Evolutionary conservation across 2,113 vertebrate genomes (phyloP).

Genomic region (Proteles cristata): DNA sequence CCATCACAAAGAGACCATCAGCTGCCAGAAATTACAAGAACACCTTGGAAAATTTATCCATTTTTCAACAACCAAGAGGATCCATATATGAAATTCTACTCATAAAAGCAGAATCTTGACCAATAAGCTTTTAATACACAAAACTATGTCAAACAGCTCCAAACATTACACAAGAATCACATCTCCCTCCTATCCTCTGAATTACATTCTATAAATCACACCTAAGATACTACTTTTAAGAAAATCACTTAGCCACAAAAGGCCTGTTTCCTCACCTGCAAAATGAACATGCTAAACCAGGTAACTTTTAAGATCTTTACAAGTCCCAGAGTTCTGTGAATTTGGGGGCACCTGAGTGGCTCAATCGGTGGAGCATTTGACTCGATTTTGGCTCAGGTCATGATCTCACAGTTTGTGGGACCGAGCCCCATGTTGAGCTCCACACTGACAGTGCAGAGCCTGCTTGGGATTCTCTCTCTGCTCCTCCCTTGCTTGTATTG

Average conservation of each 20-base stretch:
- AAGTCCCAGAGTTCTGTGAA: conserved; percentile 7
- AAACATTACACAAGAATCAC: background rate
- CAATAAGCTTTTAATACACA: background rate
- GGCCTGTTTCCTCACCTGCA: background rate
- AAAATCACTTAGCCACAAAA: background rate
- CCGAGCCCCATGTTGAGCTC: no score
- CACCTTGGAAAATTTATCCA: background rate
- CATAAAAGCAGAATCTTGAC: conserved; percentile 9
- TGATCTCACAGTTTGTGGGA: no score
- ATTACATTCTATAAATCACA: background rate
- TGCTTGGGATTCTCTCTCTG: no score
- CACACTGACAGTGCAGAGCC: no score
- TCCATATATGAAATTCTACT: background rate
- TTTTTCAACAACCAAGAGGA: conserved; percentile 28
- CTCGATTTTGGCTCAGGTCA: no score
- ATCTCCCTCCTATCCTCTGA: background rate
- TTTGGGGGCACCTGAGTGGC: background rate
- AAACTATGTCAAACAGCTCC: background rate
- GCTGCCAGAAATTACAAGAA: background rate
- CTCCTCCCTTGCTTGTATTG: no score
- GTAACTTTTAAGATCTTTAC: background rate
- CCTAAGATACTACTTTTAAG: background rate
- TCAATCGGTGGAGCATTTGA: no score
- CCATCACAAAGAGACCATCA: conserved; percentile 3
- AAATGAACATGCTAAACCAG: background rate